phyloP scores from a whole-genome alignment of 1,140 invertebrate genomes.

The Monomorium pharaonis region DNA sequence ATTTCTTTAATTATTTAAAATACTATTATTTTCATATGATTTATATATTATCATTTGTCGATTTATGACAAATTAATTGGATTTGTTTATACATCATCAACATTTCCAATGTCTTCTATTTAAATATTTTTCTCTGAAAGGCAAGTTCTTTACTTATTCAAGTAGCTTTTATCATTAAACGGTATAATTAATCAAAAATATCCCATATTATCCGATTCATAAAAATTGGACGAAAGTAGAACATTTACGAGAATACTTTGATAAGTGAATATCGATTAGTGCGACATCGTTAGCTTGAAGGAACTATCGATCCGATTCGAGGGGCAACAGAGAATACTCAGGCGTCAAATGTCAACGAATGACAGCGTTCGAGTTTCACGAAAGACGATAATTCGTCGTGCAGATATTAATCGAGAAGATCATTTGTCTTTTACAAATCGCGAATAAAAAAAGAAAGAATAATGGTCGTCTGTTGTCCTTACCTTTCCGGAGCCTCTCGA shows the following conservation, averaged over 20 bases:
- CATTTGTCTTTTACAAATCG: constrained; percentile 64
- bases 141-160: background rate
- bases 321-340: constrained; percentile 25
- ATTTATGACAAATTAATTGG: constrained; percentile 3
- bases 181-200: constrained; percentile 9
- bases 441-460: constrained; percentile 54
- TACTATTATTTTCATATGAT: background rate
- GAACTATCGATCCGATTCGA: constrained; percentile 52
- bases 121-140: background rate
- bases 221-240: constrained; percentile 19
- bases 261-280: constrained; percentile 43
- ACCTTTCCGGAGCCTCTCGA: constrained; percentile 89
- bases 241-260: constrained; percentile 26
- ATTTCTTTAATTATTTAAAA: constrained; percentile 3
- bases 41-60: background rate
- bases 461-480: constrained; percentile 74
- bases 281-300: background rate
- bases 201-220: background rate
- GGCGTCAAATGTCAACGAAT: constrained; percentile 36
- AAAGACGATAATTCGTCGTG: constrained; percentile 60
- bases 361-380: constrained; percentile 16
- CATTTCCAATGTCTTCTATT: background rate
- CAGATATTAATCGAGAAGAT: constrained; percentile 62
- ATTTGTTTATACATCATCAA: background rate
- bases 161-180: background rate